Percentiles rank a stretch among this genome's conserved stretches.
These are phyloP conservation scores for Notothenia coriiceps DNA, from an alignment of 2,113 vertebrate genomes.

Conservation along the genomic window DNA sequence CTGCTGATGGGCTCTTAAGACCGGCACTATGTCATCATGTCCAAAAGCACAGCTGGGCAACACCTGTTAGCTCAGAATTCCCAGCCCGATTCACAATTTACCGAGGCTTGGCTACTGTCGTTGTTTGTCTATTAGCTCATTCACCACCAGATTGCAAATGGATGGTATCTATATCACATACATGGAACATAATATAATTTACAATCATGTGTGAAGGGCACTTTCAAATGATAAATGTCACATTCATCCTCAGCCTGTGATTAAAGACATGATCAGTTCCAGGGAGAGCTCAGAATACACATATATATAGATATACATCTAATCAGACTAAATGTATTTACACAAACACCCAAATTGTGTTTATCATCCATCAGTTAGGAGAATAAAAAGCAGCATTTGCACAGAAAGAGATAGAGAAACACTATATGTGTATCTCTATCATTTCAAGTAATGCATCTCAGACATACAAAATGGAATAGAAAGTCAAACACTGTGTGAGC, in stretches of 20 bases:
- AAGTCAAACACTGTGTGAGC: neutral
- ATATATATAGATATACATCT: neutral
- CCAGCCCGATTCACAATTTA: slow-evolving; percentile 62
- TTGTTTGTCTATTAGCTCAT: slow-evolving; percentile 45
- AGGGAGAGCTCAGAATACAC: neutral
- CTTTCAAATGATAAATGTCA: neutral
- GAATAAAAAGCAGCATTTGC: slow-evolving; percentile 14
- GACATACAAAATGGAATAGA: slow-evolving; percentile 14
- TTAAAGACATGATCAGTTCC: neutral
- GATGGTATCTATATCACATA: slow-evolving; percentile 9
- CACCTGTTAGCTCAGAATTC: slow-evolving; percentile 71
- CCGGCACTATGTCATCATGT: slow-evolving; percentile 68
- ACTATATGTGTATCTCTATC: slow-evolving; percentile 10
- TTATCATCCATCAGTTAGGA: slow-evolving; percentile 11
- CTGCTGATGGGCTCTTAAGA: slow-evolving; percentile 74
- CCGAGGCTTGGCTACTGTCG: slow-evolving; percentile 39
- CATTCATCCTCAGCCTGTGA: slow-evolving; percentile 11
- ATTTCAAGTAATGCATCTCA: slow-evolving; percentile 12
- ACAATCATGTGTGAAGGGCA: slow-evolving; percentile 6
- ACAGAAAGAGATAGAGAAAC: neutral
- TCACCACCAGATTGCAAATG: slow-evolving; percentile 30
- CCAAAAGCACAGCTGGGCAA: slow-evolving; percentile 77
- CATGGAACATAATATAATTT: slow-evolving; percentile 3
- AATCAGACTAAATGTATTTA: slow-evolving; percentile 21
- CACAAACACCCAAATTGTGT: neutral